These are phyloP conservation scores for Cochlearius cochlearius DNA, from an alignment of 2,113 vertebrate genomes.

Conservation along the genomic window DNA sequence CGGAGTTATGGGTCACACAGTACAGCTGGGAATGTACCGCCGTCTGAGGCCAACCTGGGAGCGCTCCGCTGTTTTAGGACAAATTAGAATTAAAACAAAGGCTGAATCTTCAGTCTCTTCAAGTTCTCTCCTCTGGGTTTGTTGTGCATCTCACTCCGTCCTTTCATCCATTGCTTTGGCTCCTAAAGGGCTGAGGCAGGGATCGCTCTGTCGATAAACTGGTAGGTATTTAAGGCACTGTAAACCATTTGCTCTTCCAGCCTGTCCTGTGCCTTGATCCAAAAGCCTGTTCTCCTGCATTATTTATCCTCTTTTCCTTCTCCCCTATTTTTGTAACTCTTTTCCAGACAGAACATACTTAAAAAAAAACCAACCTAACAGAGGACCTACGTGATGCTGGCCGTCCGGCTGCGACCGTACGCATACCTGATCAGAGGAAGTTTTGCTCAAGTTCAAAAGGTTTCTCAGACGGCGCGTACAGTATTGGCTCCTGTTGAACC, in stretches of 20 bases:
- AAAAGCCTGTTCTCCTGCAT: background rate
- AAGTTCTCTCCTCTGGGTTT: background rate
- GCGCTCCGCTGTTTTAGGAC: background rate
- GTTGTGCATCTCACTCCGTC: background rate
- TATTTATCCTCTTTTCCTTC: background rate
- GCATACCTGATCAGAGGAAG: too few relatives aligned
- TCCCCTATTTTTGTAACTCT: background rate
- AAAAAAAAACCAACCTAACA: background rate
- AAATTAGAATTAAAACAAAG: background rate
- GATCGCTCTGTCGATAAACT: background rate
- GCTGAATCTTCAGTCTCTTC: background rate
- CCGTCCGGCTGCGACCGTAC: background rate
- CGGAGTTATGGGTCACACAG: accelerated
- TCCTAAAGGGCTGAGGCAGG: background rate
- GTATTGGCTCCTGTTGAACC: background rate
- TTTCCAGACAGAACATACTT: background rate
- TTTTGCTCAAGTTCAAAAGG: background rate
- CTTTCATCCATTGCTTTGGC: background rate
- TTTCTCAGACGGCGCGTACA: background rate
- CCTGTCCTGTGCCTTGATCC: background rate
- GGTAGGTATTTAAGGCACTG: background rate
- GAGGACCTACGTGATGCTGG: background rate
- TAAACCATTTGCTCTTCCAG: background rate
- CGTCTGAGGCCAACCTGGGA: background rate
- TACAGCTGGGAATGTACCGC: accelerated